A percentile compares a stretch with the other conserved stretches of the same genome.
Evolutionary conservation across 1,140 invertebrate species (phyloP).

Genomic region (Bombus ignitus): DNA sequence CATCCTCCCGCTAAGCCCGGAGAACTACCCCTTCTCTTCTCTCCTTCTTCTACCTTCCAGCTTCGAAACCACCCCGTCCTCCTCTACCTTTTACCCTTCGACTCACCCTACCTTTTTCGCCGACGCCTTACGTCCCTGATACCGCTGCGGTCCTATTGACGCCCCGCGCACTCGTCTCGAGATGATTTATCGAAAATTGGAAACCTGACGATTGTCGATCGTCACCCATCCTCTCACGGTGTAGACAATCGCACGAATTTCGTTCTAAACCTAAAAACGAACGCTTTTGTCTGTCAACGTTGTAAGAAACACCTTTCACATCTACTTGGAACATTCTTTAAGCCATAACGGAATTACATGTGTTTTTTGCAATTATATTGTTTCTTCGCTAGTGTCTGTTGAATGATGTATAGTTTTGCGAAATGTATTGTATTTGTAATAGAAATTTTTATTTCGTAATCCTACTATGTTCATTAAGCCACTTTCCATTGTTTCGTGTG

Average conservation of each 20-base stretch:
- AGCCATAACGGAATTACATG: no score
- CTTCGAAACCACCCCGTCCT: constrained; percentile 33
- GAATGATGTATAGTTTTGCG: no score
- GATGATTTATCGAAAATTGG: constrained; percentile 72
- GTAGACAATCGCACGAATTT: constrained; percentile 26
- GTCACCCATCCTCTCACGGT: constrained; percentile 38
- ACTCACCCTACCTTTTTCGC: constrained; percentile 60
- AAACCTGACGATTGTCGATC: constrained; percentile 69
- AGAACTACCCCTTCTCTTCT: constrained; percentile 62
- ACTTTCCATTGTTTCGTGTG: no score
- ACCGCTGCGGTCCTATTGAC: constrained; percentile 67
- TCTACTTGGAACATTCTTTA: no score
- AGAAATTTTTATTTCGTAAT: no score
- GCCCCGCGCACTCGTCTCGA: constrained; percentile 61
- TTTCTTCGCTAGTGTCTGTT: no score
- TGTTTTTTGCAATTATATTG: no score
- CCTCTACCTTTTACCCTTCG: constrained; percentile 59
- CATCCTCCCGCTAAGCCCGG: constrained; percentile 63
- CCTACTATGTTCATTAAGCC: no score
- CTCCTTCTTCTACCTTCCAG: constrained; percentile 45
- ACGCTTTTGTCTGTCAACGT: background rate
- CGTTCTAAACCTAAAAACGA: constrained; percentile 1
- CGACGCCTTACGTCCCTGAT: constrained; percentile 64
- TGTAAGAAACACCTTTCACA: no score
- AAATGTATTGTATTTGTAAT: no score